Base-by-base conservation (phyloP, 2,888 invertebrate species). In the Therioaphis trifolii region DNA sequence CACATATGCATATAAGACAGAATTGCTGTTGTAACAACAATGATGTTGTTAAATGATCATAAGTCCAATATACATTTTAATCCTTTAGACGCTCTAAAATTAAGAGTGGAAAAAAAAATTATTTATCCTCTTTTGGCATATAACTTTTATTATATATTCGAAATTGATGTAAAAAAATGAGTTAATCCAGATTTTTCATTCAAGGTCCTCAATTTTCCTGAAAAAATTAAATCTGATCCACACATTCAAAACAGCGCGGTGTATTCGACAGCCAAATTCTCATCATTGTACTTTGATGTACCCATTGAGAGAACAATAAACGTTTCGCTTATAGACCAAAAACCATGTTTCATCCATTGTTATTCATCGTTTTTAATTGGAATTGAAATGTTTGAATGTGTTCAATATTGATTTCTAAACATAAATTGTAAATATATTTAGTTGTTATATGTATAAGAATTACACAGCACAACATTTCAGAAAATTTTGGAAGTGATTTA, bases 391-490 rank as follows among this genome's bases (percentile, higher is more conserved):
- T 63, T 11, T 82, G 46, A 4, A 82, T 74, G 40, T 82, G 82
- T 66, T 82, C 82, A 24, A 82, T n/a, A 66, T 66, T 66, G 14
- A 82, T 82, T 18, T 82, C 82, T 82, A 40, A 49, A 82, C 68
- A 43, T 61, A 58, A 29, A 35, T 35, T 3, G 9, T 35, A 27
- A 18, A 35, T n/a, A n/a, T 49, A 40, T 21, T 52, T 14, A 7
- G 35, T 35, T n/a, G n/a, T n/a, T n/a, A n/a, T n/a, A n/a, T n/a
- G n/a, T n/a, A n/a, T n/a, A n/a, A n/a, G n/a, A n/a, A n/a, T n/a
- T n/a, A n/a, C n/a, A n/a, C n/a, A 58, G 18, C 35, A 66, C n/a
- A 61, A n/a, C 5, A n/a, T 66, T 18, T 12, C 0, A 29, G 35
- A 15, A 12, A 35, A 35, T 35, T 35, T 7, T 63, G 12, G 15